Conservation (phyloP, 2,113 vertebrate genomes). For the Spea multiplicata region DNA sequence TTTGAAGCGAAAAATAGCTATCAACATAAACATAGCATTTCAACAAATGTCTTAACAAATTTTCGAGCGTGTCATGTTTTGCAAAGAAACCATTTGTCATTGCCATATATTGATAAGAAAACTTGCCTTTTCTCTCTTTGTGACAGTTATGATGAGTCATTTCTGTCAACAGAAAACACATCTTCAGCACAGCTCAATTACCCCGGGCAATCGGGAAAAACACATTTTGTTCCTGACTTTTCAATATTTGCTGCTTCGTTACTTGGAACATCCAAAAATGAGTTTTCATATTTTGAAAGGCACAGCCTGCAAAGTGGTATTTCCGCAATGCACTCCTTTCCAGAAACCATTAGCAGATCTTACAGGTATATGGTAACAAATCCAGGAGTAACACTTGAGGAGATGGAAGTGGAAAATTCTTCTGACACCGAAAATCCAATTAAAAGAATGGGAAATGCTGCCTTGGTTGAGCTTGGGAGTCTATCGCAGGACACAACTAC, state of each 20-base stretch:
- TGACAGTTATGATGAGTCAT: neutral
- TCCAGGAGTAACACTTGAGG: neutral
- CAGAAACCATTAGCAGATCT: slow-evolving; percentile 8
- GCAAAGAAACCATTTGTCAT: neutral
- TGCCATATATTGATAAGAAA: neutral
- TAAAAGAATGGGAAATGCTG: neutral
- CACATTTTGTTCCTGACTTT: slow-evolving; percentile 14
- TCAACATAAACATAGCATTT: neutral
- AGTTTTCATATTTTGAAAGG: slow-evolving; percentile 10
- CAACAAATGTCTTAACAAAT: neutral
- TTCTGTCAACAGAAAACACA: slow-evolving; percentile 8
- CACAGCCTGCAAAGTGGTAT: slow-evolving; percentile 5
- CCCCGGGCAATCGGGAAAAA: neutral
- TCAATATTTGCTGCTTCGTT: slow-evolving; percentile 21
- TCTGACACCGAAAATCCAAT: neutral
- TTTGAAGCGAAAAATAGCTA: neutral
- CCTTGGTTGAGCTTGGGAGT: slow-evolving; percentile 4
- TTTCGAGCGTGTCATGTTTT: neutral
- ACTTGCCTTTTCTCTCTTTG: neutral
- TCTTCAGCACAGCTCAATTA: slow-evolving; percentile 20
- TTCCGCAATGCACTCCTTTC: neutral
- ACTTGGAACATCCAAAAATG: neutral
- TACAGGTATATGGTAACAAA: neutral
- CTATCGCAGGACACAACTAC: neutral
- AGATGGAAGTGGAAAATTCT: neutral